Percentiles rank a stretch among this genome's conserved stretches.
These are phyloP conservation scores for Leucoraja erinaceus DNA, from an alignment of 2,113 vertebrate species.

Conservation along the genomic window DNA sequence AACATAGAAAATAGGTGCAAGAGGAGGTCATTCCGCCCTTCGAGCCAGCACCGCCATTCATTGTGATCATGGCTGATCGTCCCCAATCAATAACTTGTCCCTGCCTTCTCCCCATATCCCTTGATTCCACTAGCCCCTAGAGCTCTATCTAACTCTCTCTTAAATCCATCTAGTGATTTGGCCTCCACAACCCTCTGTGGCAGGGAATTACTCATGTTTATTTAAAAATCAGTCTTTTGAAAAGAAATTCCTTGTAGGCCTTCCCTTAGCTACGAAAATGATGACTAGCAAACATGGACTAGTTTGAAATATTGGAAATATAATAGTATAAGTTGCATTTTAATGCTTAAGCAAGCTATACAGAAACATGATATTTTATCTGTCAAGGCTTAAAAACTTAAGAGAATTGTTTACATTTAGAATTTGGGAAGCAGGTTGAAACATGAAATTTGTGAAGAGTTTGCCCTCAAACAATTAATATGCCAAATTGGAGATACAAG, in stretches of 20 bases:
- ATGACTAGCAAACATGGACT: neutral
- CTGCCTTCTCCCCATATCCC: too few species aligned
- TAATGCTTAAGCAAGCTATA: neutral
- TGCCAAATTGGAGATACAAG: neutral
- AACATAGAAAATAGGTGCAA: too few species aligned
- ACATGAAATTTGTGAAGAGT: neutral
- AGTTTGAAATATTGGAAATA: neutral
- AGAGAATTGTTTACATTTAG: slow-evolving; percentile 40
- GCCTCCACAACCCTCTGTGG: too few species aligned
- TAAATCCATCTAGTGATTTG: too few species aligned
- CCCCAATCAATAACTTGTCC: too few species aligned
- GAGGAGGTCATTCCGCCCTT: too few species aligned
- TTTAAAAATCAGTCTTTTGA: neutral
- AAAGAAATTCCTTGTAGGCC: neutral
- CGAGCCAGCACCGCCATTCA: too few species aligned
- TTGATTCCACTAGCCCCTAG: too few species aligned
- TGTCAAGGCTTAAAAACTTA: slow-evolving; percentile 42
- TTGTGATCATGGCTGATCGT: too few species aligned
- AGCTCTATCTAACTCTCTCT: too few species aligned
- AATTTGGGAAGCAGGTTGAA: slow-evolving; percentile 39
- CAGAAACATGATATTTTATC: too few species aligned
- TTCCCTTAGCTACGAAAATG: neutral
- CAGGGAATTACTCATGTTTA: neutral
- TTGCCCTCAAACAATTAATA: neutral
- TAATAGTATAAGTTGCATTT: neutral